Evolutionary conservation across 2,797 vertebrate species (phyloP).

Genomic region (Acrossocheilus wenchowensis): DNA sequence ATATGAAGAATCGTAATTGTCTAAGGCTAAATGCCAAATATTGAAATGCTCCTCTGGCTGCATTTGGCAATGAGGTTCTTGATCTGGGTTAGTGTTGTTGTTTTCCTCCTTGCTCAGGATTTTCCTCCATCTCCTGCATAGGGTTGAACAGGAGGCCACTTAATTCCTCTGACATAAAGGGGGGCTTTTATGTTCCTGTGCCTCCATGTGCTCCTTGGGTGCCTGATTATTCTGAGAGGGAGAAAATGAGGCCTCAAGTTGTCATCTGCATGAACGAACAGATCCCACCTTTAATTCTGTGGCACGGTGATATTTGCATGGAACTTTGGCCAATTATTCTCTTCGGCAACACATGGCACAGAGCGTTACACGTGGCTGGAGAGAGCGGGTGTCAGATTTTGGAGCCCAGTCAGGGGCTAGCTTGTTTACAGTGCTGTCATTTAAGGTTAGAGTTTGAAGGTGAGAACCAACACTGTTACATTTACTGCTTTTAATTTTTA

Average conservation of each 20-base stretch:
- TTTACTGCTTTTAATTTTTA: background rate
- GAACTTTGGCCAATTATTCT: slow-evolving; percentile 81
- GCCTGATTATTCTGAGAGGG: slow-evolving; percentile 69
- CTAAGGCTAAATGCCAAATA: slow-evolving; percentile 14
- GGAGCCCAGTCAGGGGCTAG: slow-evolving; percentile 51
- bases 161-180: slow-evolving; percentile 64
- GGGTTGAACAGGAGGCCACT: slow-evolving; percentile 59
- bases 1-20: slow-evolving; percentile 28
- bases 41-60: slow-evolving; percentile 14
- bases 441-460: slow-evolving; percentile 55
- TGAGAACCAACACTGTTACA: slow-evolving; percentile 19
- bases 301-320: slow-evolving; percentile 77
- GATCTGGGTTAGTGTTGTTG: slow-evolving; percentile 32
- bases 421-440: slow-evolving; percentile 57
- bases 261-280: slow-evolving; percentile 80
- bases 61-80: slow-evolving; percentile 49
- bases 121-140: slow-evolving; percentile 33
- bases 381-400: slow-evolving; percentile 61
- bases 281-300: slow-evolving; percentile 75
- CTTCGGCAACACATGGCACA: slow-evolving; percentile 63
- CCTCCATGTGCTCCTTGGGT: slow-evolving; percentile 52
- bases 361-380: slow-evolving; percentile 71
- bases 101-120: slow-evolving; percentile 28
- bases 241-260: slow-evolving; percentile 74
- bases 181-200: slow-evolving; percentile 60